Percentiles rank a stretch among this genome's conserved stretches.
These are phyloP conservation scores for Clamator glandarius DNA, from an alignment of 2,797 vertebrate species.

Conservation along the genomic window DNA sequence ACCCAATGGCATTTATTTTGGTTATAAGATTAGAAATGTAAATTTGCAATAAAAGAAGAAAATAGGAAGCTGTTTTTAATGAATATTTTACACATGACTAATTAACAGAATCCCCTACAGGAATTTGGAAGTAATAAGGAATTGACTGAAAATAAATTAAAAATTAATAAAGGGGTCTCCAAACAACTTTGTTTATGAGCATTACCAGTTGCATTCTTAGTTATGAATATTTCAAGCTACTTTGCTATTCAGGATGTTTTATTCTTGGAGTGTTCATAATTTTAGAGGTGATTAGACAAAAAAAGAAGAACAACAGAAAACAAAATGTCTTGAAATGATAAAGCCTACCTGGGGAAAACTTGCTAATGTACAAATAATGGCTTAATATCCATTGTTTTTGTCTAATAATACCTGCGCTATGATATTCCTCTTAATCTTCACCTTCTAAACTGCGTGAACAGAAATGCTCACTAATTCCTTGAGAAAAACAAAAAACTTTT, in stretches of 20 bases:
- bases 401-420: slow-evolving; percentile 57
- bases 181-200: slow-evolving; percentile 84
- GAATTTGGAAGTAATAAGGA: slow-evolving; percentile 84
- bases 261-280: slow-evolving; percentile 79
- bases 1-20: slow-evolving; percentile 82
- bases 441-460: slow-evolving; percentile 21
- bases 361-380: slow-evolving; percentile 79
- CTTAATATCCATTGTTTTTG: slow-evolving; percentile 72
- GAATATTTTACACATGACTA: slow-evolving; percentile 85
- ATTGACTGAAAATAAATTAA: slow-evolving; percentile 86
- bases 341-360: slow-evolving; percentile 75
- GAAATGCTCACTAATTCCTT: slow-evolving; percentile 36
- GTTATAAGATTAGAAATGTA: slow-evolving; percentile 83
- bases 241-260: slow-evolving; percentile 79
- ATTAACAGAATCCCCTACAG: slow-evolving; percentile 84
- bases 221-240: slow-evolving; percentile 83
- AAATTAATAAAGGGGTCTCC: slow-evolving; percentile 85
- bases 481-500: background rate
- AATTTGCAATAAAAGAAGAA: slow-evolving; percentile 82
- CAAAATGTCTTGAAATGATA: slow-evolving; percentile 78
- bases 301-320: slow-evolving; percentile 66
- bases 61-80: slow-evolving; percentile 83
- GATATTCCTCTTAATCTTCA: slow-evolving; percentile 50
- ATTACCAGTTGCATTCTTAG: slow-evolving; percentile 80
- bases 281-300: slow-evolving; percentile 82